phyloP scores from a whole-genome alignment of 2,888 invertebrate genomes.

The Stenolophus ochropezus region DNA sequence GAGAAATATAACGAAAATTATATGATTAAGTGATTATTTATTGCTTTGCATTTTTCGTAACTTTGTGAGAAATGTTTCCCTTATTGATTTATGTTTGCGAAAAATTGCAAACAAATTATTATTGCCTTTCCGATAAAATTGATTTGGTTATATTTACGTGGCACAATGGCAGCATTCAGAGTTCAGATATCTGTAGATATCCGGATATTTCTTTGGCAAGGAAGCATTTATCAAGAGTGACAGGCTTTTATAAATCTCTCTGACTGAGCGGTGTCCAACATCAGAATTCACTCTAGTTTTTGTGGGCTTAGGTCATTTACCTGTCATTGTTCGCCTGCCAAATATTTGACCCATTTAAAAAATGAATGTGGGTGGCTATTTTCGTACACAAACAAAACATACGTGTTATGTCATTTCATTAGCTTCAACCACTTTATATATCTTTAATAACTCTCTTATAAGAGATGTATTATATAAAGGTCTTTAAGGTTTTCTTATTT shows the following conservation, averaged over 20 bases:
- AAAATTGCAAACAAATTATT: not conserved
- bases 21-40: too few relatives aligned
- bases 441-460: too few relatives aligned
- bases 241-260: conserved; percentile 6
- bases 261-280: not conserved
- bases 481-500: too few relatives aligned
- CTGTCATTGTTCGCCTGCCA: not conserved
- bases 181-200: conserved; percentile 19
- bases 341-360: conserved; percentile 1
- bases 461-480: too few relatives aligned
- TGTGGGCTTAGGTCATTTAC: conserved; percentile 2
- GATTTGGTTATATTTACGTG: not conserved
- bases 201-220: conserved; percentile 2
- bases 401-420: not conserved
- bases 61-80: not conserved
- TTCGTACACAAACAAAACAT: not conserved
- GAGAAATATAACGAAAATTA: too few relatives aligned
- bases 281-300: conserved; percentile 20
- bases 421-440: too few relatives aligned
- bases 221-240: conserved; percentile 7
- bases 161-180: not conserved
- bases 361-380: not conserved
- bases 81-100: not conserved
- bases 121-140: not conserved
- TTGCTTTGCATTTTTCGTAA: too few relatives aligned